Evolutionary conservation across 23 tunicate species (phyloP).

Genomic region (Phallusia fumigata): DNA sequence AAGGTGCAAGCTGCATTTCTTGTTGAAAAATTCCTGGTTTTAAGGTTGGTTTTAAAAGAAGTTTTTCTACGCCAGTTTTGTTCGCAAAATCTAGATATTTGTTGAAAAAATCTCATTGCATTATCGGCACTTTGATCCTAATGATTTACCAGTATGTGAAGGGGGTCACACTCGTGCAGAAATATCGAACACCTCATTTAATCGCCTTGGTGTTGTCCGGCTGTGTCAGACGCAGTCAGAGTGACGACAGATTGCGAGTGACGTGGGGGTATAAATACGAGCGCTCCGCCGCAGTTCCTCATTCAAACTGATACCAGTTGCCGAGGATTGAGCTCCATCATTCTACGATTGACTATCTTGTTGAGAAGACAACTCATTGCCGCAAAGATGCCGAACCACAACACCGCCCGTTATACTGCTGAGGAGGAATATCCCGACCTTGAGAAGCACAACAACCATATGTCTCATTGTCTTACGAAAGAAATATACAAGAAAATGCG

Average conservation of each 20-base stretch:
- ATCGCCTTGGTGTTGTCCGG: background rate
- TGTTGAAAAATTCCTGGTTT: no score
- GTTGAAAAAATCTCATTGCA: background rate
- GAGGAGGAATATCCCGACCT: conserved; percentile 94
- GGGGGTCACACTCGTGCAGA: background rate
- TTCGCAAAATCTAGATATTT: background rate
- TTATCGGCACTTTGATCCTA: background rate
- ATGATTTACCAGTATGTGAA: background rate
- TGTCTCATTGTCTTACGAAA: conserved; percentile 71
- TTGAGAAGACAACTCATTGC: background rate
- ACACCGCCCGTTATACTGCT: conserved; percentile 67
- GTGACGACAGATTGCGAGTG: conserved; percentile 1
- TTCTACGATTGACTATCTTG: background rate
- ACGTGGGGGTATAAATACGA: conserved; percentile 6
- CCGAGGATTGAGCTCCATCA: conserved; percentile 11
- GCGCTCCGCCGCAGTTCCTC: background rate
- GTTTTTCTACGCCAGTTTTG: background rate
- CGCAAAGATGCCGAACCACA: conserved; percentile 67
- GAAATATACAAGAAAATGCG: conserved; percentile 68
- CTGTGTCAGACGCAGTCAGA: background rate
- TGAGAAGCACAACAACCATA: conserved; percentile 66
- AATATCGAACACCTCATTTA: background rate
- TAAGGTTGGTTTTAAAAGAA: background rate
- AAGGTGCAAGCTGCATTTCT: background rate
- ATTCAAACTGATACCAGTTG: conserved; percentile 11